Evolutionary conservation across 2,113 vertebrate genomes (phyloP), one percentile per base, ranked within the genome.

Genomic region (Blennius ocellaris): DNA sequence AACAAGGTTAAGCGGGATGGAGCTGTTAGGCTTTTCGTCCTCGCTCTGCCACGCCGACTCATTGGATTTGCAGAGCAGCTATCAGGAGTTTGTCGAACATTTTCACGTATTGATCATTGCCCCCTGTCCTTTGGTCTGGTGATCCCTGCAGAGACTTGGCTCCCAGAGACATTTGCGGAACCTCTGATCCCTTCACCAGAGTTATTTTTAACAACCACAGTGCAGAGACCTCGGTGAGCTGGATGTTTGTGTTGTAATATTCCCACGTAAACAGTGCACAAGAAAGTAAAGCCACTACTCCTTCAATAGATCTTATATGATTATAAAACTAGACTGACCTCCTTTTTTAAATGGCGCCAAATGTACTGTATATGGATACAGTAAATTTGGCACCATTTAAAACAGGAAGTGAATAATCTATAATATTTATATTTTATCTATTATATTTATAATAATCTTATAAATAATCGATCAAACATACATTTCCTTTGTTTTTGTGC

Each of bases 181-280:
- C 97, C 0, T 97, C 96, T 0, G 97, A 97, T 87, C 96, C 97
- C 0, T 97, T 97, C 5, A 94, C 94, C 2, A 93, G 93, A 36
- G 89, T 96, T 65, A 92, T 94, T 11, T 96, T 95, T 92, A 96
- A 96, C 11, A 94, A 93, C 83, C 95, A 90, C 83, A 94, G 92
- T 5, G 50, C 91, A 45, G 96, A 97, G 90, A 96, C 96, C 0
- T 92, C 96, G 40, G 96, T 97, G 90, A 98, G 96, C 87, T 65
- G 30, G 7, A 1, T 45, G 47, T 81, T 56, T 4, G 11, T 79
- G 17, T 30, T 30, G 21, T 30, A 30, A 2, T 30, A 30, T 30
- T 30, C 21, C 21, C 21, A 30, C 4, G 21, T 30, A 30, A 30
- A 30, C 21, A 30, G 4, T 30, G 21, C 21, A 30, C 21, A 30